Evolutionary conservation across 2,888 invertebrate genomes (phyloP).

Genomic region (Yponomeuta plumbellus): DNA sequence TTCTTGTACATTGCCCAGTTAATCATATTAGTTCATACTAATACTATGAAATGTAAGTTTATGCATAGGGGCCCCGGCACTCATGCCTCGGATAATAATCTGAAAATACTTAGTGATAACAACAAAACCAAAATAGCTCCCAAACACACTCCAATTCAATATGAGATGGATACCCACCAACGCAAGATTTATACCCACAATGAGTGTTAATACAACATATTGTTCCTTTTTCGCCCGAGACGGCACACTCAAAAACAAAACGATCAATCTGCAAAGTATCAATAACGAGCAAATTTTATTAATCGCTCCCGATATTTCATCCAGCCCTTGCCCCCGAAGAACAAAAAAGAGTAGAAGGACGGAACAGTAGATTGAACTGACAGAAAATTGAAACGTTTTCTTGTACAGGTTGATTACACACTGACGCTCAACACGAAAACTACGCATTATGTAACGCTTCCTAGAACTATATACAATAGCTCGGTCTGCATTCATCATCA

Average conservation of each 20-base stretch:
- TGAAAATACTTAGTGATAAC: not conserved
- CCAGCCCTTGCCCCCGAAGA: not conserved
- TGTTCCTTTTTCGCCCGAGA: not conserved
- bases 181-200: not conserved
- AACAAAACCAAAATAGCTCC: not conserved
- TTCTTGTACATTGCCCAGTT: no score
- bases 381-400: no score
- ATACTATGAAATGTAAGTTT: no score
- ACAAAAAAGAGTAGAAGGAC: conserved; percentile 1
- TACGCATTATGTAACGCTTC: no score
- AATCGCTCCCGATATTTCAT: conserved; percentile 7
- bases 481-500: no score
- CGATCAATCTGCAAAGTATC: conserved; percentile 11
- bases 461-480: no score
- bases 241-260: conserved; percentile 6
- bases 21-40: no score
- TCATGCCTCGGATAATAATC: not conserved
- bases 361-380: not conserved
- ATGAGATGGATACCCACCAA: no score
- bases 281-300: conserved; percentile 9
- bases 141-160: not conserved
- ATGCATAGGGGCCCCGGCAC: no score
- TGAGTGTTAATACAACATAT: not conserved
- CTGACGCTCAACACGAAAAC: no score
- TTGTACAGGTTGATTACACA: no score